Conservation (phyloP, 1,140 invertebrate species). For the Coptotermes formosanus region DNA sequence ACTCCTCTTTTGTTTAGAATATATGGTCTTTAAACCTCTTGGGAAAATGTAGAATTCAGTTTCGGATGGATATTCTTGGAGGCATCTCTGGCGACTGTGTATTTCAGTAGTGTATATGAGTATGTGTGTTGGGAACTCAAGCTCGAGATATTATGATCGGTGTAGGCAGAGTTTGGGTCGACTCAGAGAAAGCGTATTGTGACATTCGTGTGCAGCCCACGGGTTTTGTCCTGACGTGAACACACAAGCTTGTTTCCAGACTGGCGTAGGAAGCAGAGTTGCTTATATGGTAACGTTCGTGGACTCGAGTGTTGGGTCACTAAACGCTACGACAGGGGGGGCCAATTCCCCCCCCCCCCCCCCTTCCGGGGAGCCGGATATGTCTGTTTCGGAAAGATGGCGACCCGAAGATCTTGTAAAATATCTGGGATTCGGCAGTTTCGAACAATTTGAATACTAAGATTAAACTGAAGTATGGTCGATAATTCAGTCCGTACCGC, state of each 20-base stretch:
- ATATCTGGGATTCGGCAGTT: too few relatives aligned
- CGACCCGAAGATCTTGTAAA: too few relatives aligned
- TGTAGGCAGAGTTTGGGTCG: neutral
- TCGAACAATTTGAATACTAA: too few relatives aligned
- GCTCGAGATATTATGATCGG: neutral
- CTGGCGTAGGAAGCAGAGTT: neutral
- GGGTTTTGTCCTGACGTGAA: neutral
- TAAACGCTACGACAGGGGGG: neutral
- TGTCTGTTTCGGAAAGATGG: too few relatives aligned
- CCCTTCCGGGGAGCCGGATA: too few relatives aligned
- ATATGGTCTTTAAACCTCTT: neutral
- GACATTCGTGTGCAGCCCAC: neutral
- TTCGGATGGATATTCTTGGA: neutral
- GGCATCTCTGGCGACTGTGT: neutral
- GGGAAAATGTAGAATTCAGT: neutral
- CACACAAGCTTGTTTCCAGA: neutral
- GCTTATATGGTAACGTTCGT: neutral
- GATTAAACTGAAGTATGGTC: too few relatives aligned
- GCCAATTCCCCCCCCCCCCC: too few relatives aligned
- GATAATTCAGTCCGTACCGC: too few relatives aligned
- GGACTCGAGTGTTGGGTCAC: neutral
- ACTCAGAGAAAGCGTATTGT: neutral
- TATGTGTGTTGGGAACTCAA: neutral
- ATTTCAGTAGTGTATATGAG: neutral
- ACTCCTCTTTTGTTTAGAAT: neutral